These are phyloP conservation scores for Xestia c-nigrum DNA, from an alignment of 2,888 invertebrate species.

Conservation along the genomic window DNA sequence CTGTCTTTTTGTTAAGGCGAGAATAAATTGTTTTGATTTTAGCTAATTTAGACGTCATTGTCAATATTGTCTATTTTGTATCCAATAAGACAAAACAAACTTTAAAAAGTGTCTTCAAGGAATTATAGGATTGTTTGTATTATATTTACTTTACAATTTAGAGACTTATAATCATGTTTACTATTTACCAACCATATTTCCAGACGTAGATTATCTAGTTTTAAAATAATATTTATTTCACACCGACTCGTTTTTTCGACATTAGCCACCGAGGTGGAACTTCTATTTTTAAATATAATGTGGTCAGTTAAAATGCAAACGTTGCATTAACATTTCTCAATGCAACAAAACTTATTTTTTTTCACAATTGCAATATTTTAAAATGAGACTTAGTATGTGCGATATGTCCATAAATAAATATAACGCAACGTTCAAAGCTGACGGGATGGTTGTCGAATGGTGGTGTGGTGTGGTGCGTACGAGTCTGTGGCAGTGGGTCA, in stretches of 20 bases:
- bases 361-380: conserved; percentile 41
- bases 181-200: conserved; percentile 17
- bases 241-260: conserved; percentile 27
- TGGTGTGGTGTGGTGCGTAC: conserved; percentile 77
- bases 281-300: conserved; percentile 33
- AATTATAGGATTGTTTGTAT: conserved; percentile 3
- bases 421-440: conserved; percentile 61
- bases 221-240: conserved; percentile 24
- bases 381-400: conserved; percentile 36
- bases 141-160: background rate
- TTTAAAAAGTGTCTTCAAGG: background rate
- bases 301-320: conserved; percentile 6
- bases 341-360: conserved; percentile 36
- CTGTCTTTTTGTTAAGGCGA: background rate
- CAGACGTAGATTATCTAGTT: conserved; percentile 6
- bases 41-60: background rate
- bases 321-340: conserved; percentile 41
- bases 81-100: background rate
- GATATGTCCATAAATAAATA: conserved; percentile 59
- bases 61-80: background rate
- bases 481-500: conserved; percentile 88
- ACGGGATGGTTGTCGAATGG: conserved; percentile 75
- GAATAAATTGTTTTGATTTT: background rate
- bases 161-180: conserved; percentile 8
- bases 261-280: conserved; percentile 42